Base-by-base conservation (phyloP, 2,113 vertebrate species). In the Caranx ignobilis region DNA sequence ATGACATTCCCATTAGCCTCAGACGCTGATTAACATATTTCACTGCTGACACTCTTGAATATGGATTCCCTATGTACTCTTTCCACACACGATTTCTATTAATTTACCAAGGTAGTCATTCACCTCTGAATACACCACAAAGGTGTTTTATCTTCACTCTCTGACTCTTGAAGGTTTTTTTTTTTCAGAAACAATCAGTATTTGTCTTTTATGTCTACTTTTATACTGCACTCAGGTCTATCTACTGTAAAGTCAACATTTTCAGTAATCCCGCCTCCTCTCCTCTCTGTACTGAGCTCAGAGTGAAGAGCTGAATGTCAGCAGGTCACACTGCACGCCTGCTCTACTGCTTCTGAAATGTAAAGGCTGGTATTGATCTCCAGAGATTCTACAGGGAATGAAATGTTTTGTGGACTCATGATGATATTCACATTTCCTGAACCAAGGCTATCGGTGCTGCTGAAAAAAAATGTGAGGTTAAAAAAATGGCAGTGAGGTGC, bases 351-450 rank as follows among this genome's bases (percentile, higher is more conserved):
- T 11, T 75, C 31, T 61, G 72, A 63, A 67, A 59, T 54, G 21
- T 48, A 61, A 77, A 65, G 43, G 57, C 61, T 59, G 37, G 41
- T 84, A 88, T 82, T n/a, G 68, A 90, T 78, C 77, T 43, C 55
- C 21, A 45, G 50, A 76, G 34, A 66, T 72, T 77, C 72, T 60
- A 43, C 32, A 32, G 76, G 54, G 60, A 72, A 73, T 43, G 35
- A 13, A 54, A 41, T 59, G 21, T 67, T 76, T 80, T 67, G 83
- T 37, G 67, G 67, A 66, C 52, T 82, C 50, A 45, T 69, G 72
- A 67, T 73, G 59, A 67, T 77, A 39, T 79, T 77, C n/a, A 69
- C 15, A 31, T 74, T 67, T 65, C 41, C 26, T 11, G 32, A 48
- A 39, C 56, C 4, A 5, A 5, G 50, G 62, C 13, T 69, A 10